These are phyloP conservation scores for Macrosteles quadrilineatus DNA, from an alignment of 1,140 invertebrate genomes.

Conservation along the genomic window DNA sequence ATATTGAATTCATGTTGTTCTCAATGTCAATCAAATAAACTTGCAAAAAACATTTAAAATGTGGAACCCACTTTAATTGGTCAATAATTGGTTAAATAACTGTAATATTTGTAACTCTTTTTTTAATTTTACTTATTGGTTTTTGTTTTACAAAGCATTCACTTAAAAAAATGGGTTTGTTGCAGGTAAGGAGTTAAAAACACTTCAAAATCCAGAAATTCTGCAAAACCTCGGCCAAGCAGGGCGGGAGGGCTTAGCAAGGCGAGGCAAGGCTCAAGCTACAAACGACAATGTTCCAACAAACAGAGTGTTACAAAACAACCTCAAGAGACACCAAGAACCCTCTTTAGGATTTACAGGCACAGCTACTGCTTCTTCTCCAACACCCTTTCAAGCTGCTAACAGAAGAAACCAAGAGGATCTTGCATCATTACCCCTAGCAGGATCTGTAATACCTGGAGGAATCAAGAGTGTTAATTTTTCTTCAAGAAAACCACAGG, in stretches of 20 bases:
- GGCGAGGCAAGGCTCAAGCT: background rate
- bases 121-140: too few species aligned
- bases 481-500: background rate
- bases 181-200: constrained; percentile 12
- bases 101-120: too few species aligned
- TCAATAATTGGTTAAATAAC: too few species aligned
- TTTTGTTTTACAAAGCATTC: too few species aligned
- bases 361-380: background rate
- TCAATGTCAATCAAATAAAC: too few species aligned
- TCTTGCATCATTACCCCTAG: background rate
- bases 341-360: background rate
- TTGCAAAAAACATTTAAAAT: too few species aligned
- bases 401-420: constrained; percentile 1
- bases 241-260: background rate
- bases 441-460: constrained; percentile 6
- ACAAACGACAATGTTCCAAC: background rate
- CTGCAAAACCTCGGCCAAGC: constrained; percentile 1
- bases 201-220: background rate
- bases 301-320: constrained; percentile 13
- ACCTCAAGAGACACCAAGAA: background rate
- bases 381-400: background rate
- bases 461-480: background rate
- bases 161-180: too few species aligned
- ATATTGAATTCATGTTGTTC: too few species aligned
- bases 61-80: too few species aligned